These are phyloP conservation scores for Solen grandis DNA, from an alignment of 1,140 invertebrate species.

Conservation along the genomic window DNA sequence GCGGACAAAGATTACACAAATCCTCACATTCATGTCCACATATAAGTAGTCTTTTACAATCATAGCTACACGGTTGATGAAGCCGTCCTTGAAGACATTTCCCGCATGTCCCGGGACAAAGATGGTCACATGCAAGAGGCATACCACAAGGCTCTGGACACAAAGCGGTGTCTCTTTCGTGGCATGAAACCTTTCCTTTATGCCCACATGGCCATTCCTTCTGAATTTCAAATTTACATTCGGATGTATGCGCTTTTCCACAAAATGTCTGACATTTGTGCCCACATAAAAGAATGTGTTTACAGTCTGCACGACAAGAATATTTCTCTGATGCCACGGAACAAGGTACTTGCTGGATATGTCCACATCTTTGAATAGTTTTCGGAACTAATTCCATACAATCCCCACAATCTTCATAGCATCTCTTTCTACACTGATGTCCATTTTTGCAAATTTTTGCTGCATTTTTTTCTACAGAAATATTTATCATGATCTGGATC, in stretches of 20 bases:
- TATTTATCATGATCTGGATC: constrained; percentile 75
- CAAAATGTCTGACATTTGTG: constrained; percentile 86
- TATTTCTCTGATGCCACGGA: constrained; percentile 45
- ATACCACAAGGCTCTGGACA: constrained; percentile 55
- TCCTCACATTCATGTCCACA: constrained; percentile 79
- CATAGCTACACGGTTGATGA: constrained; percentile 81
- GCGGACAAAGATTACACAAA: constrained; percentile 82
- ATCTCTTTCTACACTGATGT: constrained; percentile 68
- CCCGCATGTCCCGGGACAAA: constrained; percentile 68
- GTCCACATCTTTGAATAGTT: constrained; percentile 58
- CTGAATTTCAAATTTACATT: constrained; percentile 56
- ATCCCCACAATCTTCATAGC: constrained; percentile 66
- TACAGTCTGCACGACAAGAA: constrained; percentile 55
- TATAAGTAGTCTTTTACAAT: constrained; percentile 75
- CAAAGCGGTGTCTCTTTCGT: constrained; percentile 58
- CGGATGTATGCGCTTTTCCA: constrained; percentile 83
- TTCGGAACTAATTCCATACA: constrained; percentile 63
- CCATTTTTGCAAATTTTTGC: constrained; percentile 56
- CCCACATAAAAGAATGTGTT: constrained; percentile 79
- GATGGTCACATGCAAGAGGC: constrained; percentile 68
- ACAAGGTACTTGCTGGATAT: constrained; percentile 61
- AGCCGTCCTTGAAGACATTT: constrained; percentile 84
- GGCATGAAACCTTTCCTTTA: constrained; percentile 67
- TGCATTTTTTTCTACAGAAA: constrained; percentile 76
- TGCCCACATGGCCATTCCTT: constrained; percentile 78